phyloP scores from a whole-genome alignment of 1,140 invertebrate species.

The Drosophila nigromelanica region DNA sequence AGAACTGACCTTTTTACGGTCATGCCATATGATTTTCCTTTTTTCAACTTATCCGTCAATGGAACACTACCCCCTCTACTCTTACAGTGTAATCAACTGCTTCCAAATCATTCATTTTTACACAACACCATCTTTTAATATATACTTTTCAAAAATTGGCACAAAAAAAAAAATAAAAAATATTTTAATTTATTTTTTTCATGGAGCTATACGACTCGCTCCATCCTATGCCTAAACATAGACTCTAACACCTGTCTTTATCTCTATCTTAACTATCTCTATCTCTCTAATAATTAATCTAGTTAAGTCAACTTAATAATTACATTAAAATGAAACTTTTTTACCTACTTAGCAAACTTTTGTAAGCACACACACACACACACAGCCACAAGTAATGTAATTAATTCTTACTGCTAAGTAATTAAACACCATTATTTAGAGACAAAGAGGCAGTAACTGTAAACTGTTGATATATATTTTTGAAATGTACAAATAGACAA shows the following conservation, averaged over 20 bases:
- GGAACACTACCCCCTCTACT: slow-evolving; percentile 8
- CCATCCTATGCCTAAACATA: slow-evolving; percentile 34
- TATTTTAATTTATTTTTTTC: slow-evolving; percentile 51
- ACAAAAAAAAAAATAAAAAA: slow-evolving; percentile 10
- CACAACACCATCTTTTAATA: slow-evolving; percentile 7
- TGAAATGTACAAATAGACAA: slow-evolving; percentile 58
- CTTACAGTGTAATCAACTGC: slow-evolving; percentile 6
- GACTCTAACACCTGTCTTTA: slow-evolving; percentile 43
- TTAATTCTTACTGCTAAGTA: slow-evolving; percentile 67
- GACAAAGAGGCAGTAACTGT: slow-evolving; percentile 26
- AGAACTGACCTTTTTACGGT: slow-evolving; percentile 34
- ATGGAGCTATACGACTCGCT: background rate
- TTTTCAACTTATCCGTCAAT: slow-evolving; percentile 13
- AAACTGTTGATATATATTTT: slow-evolving; percentile 45
- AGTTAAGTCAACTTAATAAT: slow-evolving; percentile 61
- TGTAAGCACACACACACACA: slow-evolving; percentile 70
- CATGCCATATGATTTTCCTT: slow-evolving; percentile 4
- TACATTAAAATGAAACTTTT: slow-evolving; percentile 25
- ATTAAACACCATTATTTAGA: slow-evolving; percentile 24
- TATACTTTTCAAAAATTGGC: slow-evolving; percentile 27
- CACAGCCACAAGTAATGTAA: slow-evolving; percentile 41
- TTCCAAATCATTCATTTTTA: slow-evolving; percentile 13
- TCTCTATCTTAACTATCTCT: slow-evolving; percentile 33
- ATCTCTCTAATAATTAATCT: slow-evolving; percentile 61
- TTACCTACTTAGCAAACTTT: slow-evolving; percentile 48